Conservation (phyloP, 1,140 invertebrate species). For the Acromyrmex charruanus region DNA sequence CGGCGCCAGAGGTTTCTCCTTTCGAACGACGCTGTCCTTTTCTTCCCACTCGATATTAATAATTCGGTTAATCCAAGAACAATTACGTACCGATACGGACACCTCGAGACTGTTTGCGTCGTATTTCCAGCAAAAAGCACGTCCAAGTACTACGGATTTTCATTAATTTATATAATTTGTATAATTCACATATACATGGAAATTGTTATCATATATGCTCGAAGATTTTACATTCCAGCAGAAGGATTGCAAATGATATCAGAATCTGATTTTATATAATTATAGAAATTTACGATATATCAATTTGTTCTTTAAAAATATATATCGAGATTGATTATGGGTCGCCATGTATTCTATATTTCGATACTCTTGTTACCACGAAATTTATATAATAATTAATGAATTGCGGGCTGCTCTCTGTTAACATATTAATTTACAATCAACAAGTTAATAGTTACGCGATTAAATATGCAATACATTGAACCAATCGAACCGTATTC, state of each 20-base stretch:
- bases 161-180: constrained; percentile 18
- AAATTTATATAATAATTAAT: constrained; percentile 65
- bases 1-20: constrained; percentile 13
- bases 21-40: background rate
- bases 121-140: background rate
- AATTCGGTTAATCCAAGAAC: constrained; percentile 32
- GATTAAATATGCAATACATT: constrained; percentile 67
- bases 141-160: background rate
- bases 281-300: constrained; percentile 29
- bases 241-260: background rate
- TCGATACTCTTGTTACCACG: constrained; percentile 61
- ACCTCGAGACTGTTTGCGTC: constrained; percentile 7
- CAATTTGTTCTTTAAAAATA: constrained; percentile 60
- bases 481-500: constrained; percentile 52
- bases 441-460: constrained; percentile 66
- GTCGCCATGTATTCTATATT: constrained; percentile 55
- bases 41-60: constrained; percentile 43
- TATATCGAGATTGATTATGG: constrained; percentile 53
- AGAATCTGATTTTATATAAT: constrained; percentile 41
- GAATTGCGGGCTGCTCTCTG: constrained; percentile 59
- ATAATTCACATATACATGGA: background rate
- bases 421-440: constrained; percentile 68
- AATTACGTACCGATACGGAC: constrained; percentile 3
- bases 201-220: background rate
- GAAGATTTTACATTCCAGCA: background rate